Evolutionary conservation across 2,113 vertebrate species (phyloP).

Genomic region (Thomomys bottae): DNA sequence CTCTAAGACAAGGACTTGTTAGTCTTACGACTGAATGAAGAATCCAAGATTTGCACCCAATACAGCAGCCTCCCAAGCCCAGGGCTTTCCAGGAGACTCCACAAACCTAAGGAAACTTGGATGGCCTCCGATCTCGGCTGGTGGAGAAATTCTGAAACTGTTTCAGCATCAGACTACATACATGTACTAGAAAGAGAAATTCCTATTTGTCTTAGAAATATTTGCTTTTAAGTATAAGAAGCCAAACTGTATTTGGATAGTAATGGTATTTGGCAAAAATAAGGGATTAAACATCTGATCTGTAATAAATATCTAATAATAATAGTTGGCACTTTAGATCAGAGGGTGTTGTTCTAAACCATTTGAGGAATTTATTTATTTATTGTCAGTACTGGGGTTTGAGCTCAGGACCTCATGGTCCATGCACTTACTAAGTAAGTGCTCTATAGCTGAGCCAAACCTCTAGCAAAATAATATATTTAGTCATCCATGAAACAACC

Average conservation of each 20-base stretch:
- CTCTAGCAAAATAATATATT: not conserved
- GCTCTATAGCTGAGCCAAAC: no score
- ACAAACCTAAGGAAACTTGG: not conserved
- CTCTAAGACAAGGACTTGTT: not conserved
- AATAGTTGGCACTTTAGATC: not conserved
- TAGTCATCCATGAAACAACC: not conserved
- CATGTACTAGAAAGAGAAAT: constrained; percentile 34
- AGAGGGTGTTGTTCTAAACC: not conserved
- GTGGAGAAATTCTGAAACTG: not conserved
- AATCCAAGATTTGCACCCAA: not conserved
- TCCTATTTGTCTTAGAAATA: not conserved
- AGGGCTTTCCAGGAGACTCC: not conserved
- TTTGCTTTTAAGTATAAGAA: constrained; percentile 27
- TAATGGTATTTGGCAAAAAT: not conserved
- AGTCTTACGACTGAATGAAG: not conserved
- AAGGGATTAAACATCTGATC: not conserved
- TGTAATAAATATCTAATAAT: not conserved
- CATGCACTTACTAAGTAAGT: no score
- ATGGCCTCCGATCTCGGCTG: not conserved
- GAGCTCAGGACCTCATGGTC: no score
- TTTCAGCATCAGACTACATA: constrained; percentile 7
- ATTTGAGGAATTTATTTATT: not conserved
- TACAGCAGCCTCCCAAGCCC: not conserved
- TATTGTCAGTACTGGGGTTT: no score
- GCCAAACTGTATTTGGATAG: not conserved